Percentiles rank a stretch among this genome's conserved stretches.
phyloP scores from a whole-genome alignment of 2,113 vertebrate species.

The Hemicordylus capensis region DNA sequence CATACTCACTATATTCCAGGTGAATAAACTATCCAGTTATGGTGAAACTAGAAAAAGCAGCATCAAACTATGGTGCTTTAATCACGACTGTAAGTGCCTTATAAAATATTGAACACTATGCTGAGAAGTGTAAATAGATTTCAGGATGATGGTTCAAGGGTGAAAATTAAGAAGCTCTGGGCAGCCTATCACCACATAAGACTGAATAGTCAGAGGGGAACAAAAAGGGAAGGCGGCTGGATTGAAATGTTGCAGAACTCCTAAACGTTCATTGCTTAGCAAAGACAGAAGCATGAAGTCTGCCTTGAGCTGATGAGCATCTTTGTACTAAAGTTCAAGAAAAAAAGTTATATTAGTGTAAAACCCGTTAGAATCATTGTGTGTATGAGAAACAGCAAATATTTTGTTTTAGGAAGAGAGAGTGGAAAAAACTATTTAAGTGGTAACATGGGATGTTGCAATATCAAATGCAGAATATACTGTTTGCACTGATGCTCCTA shows the following conservation, averaged over 20 bases:
- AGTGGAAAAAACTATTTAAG: slow-evolving; percentile 15
- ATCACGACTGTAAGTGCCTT: not conserved
- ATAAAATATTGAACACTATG: not conserved
- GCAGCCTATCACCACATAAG: not conserved
- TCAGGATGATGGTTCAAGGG: not conserved
- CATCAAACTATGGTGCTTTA: not conserved
- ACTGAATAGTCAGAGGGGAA: not conserved
- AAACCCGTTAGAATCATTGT: not conserved
- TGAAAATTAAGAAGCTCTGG: not conserved
- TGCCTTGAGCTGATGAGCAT: not conserved
- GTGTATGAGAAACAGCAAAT: not conserved
- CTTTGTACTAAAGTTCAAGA: not conserved
- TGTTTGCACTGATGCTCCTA: not conserved
- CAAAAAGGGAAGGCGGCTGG: not conserved
- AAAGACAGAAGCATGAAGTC: not conserved
- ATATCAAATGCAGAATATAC: slow-evolving; percentile 25
- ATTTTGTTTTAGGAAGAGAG: not conserved
- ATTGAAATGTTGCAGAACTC: not conserved
- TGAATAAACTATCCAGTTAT: not conserved
- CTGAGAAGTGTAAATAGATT: not conserved
- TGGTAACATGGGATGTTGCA: not conserved
- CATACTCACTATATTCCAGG: too few species aligned
- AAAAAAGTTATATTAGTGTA: not conserved
- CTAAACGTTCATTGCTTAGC: not conserved
- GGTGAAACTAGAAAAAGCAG: not conserved